These are phyloP conservation scores for Erpornis zantholeuca DNA, from an alignment of 2,113 vertebrate genomes.

Conservation along the genomic window DNA sequence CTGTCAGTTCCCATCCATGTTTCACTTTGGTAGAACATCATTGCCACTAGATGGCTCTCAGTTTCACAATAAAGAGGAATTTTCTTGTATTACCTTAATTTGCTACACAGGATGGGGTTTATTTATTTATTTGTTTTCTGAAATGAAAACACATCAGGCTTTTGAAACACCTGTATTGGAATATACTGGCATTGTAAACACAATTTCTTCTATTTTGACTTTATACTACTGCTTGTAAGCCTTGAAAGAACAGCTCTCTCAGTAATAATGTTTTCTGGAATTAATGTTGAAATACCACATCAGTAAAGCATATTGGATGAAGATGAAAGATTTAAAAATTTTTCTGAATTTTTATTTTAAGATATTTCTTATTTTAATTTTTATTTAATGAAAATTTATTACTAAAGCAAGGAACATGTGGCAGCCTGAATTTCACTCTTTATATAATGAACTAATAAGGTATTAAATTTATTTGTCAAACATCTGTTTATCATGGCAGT, in stretches of 20 bases:
- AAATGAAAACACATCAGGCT: background rate
- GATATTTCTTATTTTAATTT: background rate
- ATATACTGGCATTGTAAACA: background rate
- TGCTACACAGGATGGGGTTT: background rate
- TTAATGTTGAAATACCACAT: background rate
- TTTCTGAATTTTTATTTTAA: background rate
- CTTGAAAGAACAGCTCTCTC: background rate
- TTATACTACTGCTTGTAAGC: background rate
- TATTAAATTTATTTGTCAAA: background rate
- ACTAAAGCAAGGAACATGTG: background rate
- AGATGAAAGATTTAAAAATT: background rate
- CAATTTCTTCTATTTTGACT: background rate
- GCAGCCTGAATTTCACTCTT: background rate
- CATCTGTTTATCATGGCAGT: background rate
- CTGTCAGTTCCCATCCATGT: background rate
- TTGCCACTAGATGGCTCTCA: slow-evolving; percentile 65
- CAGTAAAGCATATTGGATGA: background rate
- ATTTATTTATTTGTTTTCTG: background rate
- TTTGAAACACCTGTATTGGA: background rate
- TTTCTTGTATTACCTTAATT: background rate
- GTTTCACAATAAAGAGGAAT: background rate
- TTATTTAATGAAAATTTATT: background rate
- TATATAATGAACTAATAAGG: background rate
- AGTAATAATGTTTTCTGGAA: background rate
- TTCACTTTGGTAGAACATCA: background rate